Conservation (phyloP, 1,140 invertebrate genomes). For the Teleogryllus occipitalis region DNA sequence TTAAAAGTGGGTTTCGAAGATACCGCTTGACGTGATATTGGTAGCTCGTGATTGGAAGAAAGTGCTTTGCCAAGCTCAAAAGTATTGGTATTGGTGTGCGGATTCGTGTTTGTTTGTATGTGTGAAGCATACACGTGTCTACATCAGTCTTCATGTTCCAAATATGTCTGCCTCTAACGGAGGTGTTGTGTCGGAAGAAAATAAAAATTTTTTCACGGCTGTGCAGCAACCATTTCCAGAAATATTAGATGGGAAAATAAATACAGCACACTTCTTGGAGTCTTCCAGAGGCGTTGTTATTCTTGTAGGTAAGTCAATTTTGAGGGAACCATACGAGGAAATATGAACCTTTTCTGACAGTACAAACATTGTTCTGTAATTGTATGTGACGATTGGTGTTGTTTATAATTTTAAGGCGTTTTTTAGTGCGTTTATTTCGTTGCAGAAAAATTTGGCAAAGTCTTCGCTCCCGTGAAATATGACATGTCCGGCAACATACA, state of each 20-base stretch:
- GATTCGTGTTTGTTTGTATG: not conserved
- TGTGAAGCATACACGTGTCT: not conserved
- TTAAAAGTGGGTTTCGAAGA: no score
- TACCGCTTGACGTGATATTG: no score
- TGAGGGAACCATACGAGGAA: not conserved
- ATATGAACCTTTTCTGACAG: not conserved
- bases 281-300: slow-evolving; percentile 49
- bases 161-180: slow-evolving; percentile 23
- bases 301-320: slow-evolving; percentile 46
- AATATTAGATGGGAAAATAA: slow-evolving; percentile 44
- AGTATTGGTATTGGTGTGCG: no score
- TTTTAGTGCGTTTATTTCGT: slow-evolving; percentile 26
- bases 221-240: slow-evolving; percentile 30
- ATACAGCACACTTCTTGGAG: slow-evolving; percentile 50
- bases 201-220: slow-evolving; percentile 18
- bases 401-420: not conserved
- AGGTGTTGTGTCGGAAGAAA: slow-evolving; percentile 12
- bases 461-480: slow-evolving; percentile 59
- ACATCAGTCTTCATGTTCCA: not conserved
- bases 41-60: no score
- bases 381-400: not conserved
- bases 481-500: slow-evolving; percentile 66
- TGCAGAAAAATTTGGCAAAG: slow-evolving; percentile 61
- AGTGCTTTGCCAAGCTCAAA: no score
- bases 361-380: not conserved